These are phyloP conservation scores for Phymastichus coffea DNA, from an alignment of 1,140 invertebrate species.

Conservation along the genomic window DNA sequence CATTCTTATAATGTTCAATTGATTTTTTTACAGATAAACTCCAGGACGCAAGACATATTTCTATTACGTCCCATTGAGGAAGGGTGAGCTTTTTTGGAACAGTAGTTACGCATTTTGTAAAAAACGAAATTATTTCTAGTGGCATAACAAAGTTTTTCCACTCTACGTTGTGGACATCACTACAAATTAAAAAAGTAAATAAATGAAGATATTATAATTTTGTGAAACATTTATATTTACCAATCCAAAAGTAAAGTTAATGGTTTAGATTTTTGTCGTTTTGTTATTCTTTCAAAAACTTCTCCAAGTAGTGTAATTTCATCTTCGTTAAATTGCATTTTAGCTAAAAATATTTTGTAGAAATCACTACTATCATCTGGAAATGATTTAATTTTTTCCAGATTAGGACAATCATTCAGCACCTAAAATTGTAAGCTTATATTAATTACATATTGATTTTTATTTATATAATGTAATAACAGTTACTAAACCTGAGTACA, in stretches of 20 bases:
- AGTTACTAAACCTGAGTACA: constrained; percentile 12
- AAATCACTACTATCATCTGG: constrained; percentile 10
- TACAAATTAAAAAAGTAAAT: constrained; percentile 34
- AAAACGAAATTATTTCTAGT: constrained; percentile 50
- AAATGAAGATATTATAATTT: constrained; percentile 3
- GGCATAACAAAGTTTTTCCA: constrained; percentile 47
- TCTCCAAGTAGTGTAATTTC: not conserved
- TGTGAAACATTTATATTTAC: constrained; percentile 29
- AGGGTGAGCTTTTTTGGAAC: constrained; percentile 50
- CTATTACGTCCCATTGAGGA: constrained; percentile 66
- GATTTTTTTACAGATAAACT: constrained; percentile 55
- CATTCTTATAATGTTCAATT: constrained; percentile 44
- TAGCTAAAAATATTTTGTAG: constrained; percentile 8
- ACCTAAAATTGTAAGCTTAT: not conserved
- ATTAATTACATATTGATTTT: not conserved
- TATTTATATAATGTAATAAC: not conserved
- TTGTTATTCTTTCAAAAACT: constrained; percentile 37
- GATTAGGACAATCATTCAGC: constrained; percentile 1
- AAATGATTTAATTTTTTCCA: constrained; percentile 4
- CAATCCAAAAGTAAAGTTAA: constrained; percentile 37
- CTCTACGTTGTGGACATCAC: constrained; percentile 39
- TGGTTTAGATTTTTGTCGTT: constrained; percentile 31
- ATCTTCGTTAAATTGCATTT: not conserved
- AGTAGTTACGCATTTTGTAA: constrained; percentile 41
- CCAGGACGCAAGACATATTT: constrained; percentile 67